phyloP scores from a whole-genome alignment of 2,797 vertebrate genomes.

The Scarus forsteni region DNA sequence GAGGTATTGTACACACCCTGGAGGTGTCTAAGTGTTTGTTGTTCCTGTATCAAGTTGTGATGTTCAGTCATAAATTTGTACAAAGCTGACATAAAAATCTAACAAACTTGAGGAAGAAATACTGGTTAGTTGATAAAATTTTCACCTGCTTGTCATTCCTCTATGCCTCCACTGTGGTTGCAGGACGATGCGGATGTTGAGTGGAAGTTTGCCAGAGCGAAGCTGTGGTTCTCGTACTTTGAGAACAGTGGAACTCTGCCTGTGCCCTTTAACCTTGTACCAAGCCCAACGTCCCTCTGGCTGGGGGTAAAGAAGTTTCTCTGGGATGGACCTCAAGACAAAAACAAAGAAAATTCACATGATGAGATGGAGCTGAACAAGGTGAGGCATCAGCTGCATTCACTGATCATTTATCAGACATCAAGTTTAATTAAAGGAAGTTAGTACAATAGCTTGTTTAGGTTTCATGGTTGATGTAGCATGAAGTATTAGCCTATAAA shows the following conservation, averaged over 20 bases:
- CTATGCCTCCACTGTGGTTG: constrained; percentile 22
- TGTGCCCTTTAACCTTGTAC: constrained; percentile 95
- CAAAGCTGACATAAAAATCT: neutral
- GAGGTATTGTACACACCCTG: no score
- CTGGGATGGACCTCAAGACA: constrained; percentile 33
- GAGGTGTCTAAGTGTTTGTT: no score
- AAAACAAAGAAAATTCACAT: constrained; percentile 46
- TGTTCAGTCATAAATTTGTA: neutral
- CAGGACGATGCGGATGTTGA: constrained; percentile 97
- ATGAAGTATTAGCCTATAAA: no score
- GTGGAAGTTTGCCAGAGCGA: constrained; percentile 97
- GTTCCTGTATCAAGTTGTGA: neutral
- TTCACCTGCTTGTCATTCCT: neutral
- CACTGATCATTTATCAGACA: neutral
- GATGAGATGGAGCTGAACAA: constrained; percentile 73
- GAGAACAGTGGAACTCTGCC: constrained; percentile 92
- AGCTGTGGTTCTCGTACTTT: constrained; percentile 97
- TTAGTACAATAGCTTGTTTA: neutral
- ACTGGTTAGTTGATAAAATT: neutral
- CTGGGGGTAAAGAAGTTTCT: constrained; percentile 55
- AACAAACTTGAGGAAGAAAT: neutral
- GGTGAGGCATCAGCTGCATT: constrained; percentile 50
- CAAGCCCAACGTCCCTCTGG: constrained; percentile 88
- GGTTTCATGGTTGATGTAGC: neutral
- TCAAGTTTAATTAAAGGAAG: neutral